Evolutionary conservation across 2,113 vertebrate genomes (phyloP), one percentile per base, ranked within the genome.

Genomic region (Nycticorax nycticorax): DNA sequence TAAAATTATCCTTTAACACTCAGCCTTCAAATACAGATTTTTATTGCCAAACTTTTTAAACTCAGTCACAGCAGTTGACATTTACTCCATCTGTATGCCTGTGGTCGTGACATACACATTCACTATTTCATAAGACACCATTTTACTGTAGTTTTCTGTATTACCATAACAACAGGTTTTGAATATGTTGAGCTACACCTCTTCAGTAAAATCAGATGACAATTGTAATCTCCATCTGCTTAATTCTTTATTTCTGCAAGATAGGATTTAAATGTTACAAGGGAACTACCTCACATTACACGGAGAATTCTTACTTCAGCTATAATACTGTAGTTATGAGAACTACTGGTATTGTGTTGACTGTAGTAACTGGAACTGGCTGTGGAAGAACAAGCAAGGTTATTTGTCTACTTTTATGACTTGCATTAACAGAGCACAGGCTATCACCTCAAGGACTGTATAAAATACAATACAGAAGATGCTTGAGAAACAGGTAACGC

Each of bases 171-270:
- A 85, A 92, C 67, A 98, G 66, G 56, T 94, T 82, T 95, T 95
- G 95, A 92, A 12, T 83, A 80, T 57, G 90, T 57, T 77, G 87
- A 81, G 87, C 85, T 93, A 96, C 91, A 93, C 12, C 57, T 93
- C 91, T 92, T 87, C 86, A 80, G 56, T 39, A 92, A 89, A 91
- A 82, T 63, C 90, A 92, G 91, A 56, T 62, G 93, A 92, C 23
- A 66, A 91, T 3, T 87, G 75, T 88, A 79, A 92, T 78, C 86
- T 91, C 88, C 24, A 0, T 68, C 92, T 88, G 88, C 95, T 97
- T 84, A 97, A 94, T n/a, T 92, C 85, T 96, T 96, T 83, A 82
- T 72, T 97, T 96, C 96, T 96, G 97, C 62, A 95, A 93, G 96
- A 96, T 92, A 97, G 96, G 97, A 96, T 93, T 93, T 86, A 88